Conservation (phyloP, 1,140 invertebrate genomes). For the Caenorhabditis remanei region DNA sequence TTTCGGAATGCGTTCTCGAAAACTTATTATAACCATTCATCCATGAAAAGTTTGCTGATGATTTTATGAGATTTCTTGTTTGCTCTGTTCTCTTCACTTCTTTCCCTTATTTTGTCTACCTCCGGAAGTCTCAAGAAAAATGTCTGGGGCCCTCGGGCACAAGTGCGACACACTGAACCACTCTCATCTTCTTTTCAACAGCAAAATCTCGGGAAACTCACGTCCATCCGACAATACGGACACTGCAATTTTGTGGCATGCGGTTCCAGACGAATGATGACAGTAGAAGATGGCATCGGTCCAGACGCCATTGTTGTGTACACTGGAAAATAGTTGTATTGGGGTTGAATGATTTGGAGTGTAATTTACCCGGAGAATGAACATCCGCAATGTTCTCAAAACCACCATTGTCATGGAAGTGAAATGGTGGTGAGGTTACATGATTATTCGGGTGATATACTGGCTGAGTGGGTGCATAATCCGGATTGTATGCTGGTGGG, state of each 20-base stretch:
- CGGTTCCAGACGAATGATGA: conserved; percentile 9
- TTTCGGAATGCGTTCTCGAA: background rate
- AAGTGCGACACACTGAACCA: background rate
- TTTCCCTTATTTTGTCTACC: background rate
- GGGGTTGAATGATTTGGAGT: background rate
- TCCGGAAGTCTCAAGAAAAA: background rate
- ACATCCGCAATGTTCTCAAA: conserved; percentile 13
- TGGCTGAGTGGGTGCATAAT: background rate
- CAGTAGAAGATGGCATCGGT: conserved; percentile 4
- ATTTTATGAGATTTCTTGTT: conserved; percentile 4
- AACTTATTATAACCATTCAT: background rate
- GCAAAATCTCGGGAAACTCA: background rate
- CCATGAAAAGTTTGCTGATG: background rate
- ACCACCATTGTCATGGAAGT: conserved; percentile 9
- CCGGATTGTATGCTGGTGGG: conserved; percentile 41
- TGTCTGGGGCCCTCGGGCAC: conserved; percentile 3
- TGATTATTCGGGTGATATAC: background rate
- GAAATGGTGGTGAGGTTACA: conserved; percentile 6
- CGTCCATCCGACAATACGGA: conserved; percentile 48
- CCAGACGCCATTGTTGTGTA: conserved; percentile 29
- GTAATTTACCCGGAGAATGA: background rate
- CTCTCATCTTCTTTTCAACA: background rate
- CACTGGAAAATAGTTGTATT: background rate
- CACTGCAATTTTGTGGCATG: conserved; percentile 30
- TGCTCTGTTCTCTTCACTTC: conserved; percentile 4